Conservation (phyloP, 64 coral and sea anemone species). For the Platygyra sinensis region DNA sequence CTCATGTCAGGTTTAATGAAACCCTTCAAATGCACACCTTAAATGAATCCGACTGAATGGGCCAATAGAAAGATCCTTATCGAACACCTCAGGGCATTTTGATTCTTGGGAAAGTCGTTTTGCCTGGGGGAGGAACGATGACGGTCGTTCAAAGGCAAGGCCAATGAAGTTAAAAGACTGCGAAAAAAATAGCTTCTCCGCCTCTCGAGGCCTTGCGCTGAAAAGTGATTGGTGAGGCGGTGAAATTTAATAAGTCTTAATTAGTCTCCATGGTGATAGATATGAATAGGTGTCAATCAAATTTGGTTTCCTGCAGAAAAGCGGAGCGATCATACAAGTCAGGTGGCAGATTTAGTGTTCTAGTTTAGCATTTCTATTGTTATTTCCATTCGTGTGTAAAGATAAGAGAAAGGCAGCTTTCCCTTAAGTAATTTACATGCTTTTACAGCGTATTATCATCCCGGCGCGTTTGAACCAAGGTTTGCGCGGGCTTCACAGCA, state of each 20-base stretch:
- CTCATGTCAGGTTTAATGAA: slow-evolving; percentile 67
- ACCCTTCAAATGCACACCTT: slow-evolving; percentile 38
- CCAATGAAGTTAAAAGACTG: slow-evolving; percentile 46
- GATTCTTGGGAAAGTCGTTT: neutral
- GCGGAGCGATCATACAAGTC: neutral
- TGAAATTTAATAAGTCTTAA: slow-evolving; percentile 91
- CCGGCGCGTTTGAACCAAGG: slow-evolving; percentile 27
- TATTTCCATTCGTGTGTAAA: slow-evolving; percentile 69
- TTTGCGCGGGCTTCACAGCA: neutral
- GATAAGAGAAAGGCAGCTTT: slow-evolving; percentile 66
- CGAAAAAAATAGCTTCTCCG: slow-evolving; percentile 71
- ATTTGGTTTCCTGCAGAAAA: slow-evolving; percentile 39
- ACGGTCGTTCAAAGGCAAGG: slow-evolving; percentile 51
- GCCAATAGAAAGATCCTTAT: neutral
- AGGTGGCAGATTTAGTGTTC: slow-evolving; percentile 1
- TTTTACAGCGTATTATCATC: slow-evolving; percentile 64
- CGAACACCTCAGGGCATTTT: neutral
- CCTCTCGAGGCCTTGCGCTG: slow-evolving; percentile 8
- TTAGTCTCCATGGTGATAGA: slow-evolving; percentile 67
- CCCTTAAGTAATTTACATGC: slow-evolving; percentile 85
- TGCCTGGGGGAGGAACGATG: neutral
- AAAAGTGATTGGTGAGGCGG: slow-evolving; percentile 72
- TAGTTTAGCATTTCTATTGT: slow-evolving; percentile 68
- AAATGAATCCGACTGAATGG: neutral
- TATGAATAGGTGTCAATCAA: slow-evolving; percentile 79